A percentile compares a stretch with the other conserved stretches of the same genome.
Evolutionary conservation across 2,888 invertebrate species (phyloP).

Genomic region (Megaustenia siamemsis): DNA sequence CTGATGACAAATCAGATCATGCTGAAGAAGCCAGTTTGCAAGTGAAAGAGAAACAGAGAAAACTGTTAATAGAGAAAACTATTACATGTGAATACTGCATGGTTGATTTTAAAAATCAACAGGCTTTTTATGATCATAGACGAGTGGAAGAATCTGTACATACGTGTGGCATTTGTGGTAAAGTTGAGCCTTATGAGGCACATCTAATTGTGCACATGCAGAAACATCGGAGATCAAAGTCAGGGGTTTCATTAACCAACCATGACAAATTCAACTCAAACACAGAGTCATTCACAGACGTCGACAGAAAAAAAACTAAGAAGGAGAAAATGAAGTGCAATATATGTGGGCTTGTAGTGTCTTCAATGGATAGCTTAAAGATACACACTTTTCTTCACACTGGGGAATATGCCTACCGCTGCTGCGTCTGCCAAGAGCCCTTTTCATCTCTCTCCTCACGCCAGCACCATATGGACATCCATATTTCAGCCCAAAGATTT

Average conservation of each 20-base stretch:
- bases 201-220: conserved; percentile 53
- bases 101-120: conserved; percentile 32
- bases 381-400: conserved; percentile 53
- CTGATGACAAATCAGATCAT: not conserved
- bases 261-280: not conserved
- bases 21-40: not conserved
- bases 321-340: conserved; percentile 52
- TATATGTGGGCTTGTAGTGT: conserved; percentile 50
- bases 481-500: conserved; percentile 41
- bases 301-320: conserved; percentile 10
- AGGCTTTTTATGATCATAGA: conserved; percentile 47
- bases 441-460: conserved; percentile 49
- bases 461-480: conserved; percentile 49
- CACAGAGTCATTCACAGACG: not conserved
- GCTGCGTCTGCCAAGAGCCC: conserved; percentile 47
- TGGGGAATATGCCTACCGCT: conserved; percentile 49
- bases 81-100: conserved; percentile 45
- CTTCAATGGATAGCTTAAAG: conserved; percentile 51
- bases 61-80: conserved; percentile 31
- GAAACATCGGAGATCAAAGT: conserved; percentile 38
- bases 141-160: conserved; percentile 30
- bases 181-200: conserved; percentile 49
- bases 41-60: conserved; percentile 23
- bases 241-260: not conserved
- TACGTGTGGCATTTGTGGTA: conserved; percentile 49